These are phyloP conservation scores for Hoplodrina blanda DNA, from an alignment of 2,888 invertebrate species.

Conservation along the genomic window DNA sequence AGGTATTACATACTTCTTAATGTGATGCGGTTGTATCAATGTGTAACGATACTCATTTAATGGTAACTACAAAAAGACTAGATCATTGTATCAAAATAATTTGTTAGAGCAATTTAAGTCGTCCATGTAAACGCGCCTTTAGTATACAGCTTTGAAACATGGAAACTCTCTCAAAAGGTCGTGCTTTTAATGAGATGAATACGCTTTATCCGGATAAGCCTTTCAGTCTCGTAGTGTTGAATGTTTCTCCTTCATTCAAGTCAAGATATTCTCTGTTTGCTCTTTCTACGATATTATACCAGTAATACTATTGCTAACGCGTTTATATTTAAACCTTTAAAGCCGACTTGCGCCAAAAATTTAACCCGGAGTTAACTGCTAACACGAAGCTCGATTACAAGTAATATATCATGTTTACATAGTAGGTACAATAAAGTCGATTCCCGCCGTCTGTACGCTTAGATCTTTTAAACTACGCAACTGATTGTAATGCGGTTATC, in stretches of 20 bases:
- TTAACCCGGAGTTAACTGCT: not conserved
- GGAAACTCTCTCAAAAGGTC: slow-evolving; percentile 75
- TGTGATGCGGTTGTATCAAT: not conserved
- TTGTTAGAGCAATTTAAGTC: not conserved
- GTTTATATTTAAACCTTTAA: not conserved
- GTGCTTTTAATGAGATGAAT: slow-evolving; percentile 78
- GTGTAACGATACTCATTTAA: not conserved
- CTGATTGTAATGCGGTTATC: too few relatives aligned
- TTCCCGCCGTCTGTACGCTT: too few relatives aligned
- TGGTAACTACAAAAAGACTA: not conserved
- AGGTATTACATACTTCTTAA: too few relatives aligned
- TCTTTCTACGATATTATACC: slow-evolving; percentile 27
- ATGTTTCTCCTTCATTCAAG: slow-evolving; percentile 53
- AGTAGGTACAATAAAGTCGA: too few relatives aligned
- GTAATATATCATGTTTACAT: too few relatives aligned
- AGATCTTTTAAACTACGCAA: too few relatives aligned
- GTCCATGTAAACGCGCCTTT: slow-evolving; percentile 24
- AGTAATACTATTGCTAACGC: not conserved
- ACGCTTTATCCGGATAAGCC: slow-evolving; percentile 72
- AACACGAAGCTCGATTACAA: not conserved
- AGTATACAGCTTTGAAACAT: slow-evolving; percentile 67
- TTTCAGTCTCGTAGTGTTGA: slow-evolving; percentile 59
- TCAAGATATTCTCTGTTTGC: slow-evolving; percentile 34
- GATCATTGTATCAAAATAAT: not conserved
- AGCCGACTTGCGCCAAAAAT: not conserved